Conservation (phyloP, 2,113 vertebrate species). For the Todiramphus chloris region DNA sequence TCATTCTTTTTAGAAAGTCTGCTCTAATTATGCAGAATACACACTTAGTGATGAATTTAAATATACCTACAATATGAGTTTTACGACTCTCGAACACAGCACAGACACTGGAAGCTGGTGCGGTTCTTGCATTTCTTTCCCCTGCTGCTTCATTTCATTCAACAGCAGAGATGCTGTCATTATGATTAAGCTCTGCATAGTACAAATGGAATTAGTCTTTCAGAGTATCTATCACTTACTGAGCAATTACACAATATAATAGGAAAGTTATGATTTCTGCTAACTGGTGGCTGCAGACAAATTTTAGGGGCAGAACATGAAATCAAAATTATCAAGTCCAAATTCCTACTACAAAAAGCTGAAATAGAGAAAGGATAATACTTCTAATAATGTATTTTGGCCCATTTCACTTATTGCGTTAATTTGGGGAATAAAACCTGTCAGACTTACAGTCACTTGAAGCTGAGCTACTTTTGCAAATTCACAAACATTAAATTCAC, state of each 20-base stretch:
- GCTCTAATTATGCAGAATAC: background rate
- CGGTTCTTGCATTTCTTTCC: background rate
- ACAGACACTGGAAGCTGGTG: background rate
- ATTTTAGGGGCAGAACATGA: background rate
- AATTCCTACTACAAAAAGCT: background rate
- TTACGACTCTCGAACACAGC: background rate
- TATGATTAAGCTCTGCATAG: background rate
- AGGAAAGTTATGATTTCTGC: background rate
- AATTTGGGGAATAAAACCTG: background rate
- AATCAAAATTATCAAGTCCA: background rate
- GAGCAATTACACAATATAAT: background rate
- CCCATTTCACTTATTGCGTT: background rate
- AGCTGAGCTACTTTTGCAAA: background rate
- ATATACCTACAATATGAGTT: background rate
- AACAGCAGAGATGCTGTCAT: background rate
- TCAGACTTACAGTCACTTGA: background rate
- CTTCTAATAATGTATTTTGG: background rate
- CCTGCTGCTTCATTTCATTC: background rate
- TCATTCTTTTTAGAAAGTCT: background rate
- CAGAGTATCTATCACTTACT: background rate
- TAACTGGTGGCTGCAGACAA: background rate
- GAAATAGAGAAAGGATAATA: background rate
- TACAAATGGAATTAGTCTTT: background rate
- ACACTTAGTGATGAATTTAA: background rate
- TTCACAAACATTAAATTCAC: background rate